phyloP scores from a whole-genome alignment of 1,140 invertebrate species.

The Penaeus chinensis region DNA sequence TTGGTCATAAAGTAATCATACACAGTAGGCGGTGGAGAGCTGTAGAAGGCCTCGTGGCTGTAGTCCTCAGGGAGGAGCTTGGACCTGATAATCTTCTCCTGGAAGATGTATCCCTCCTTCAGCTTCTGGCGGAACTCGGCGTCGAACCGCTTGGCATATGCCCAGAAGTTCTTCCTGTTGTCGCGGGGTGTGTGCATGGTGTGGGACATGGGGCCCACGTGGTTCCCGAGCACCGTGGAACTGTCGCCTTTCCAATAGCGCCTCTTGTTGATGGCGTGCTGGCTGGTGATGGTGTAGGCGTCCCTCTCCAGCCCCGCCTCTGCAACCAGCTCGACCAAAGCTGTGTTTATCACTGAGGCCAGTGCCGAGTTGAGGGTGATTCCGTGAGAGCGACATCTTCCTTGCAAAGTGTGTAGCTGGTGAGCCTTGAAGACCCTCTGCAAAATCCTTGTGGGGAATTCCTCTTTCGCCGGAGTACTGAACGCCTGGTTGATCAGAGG shows the following conservation, averaged over 20 bases:
- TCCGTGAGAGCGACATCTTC: neutral
- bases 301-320: slow-evolving; percentile 12
- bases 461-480: neutral
- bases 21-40: no score
- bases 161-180: slow-evolving; percentile 11
- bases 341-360: neutral
- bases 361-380: slow-evolving; percentile 22
- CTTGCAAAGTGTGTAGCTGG: neutral
- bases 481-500: slow-evolving; percentile 2
- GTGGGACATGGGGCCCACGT: neutral
- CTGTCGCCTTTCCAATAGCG: neutral
- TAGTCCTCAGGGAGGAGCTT: neutral
- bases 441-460: neutral
- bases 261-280: neutral
- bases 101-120: neutral
- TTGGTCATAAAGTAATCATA: no score
- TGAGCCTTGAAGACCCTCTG: no score
- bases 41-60: no score
- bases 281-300: neutral
- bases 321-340: slow-evolving; percentile 22
- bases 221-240: neutral
- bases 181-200: neutral
- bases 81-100: neutral
- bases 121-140: slow-evolving; percentile 5
- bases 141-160: slow-evolving; percentile 17